These are phyloP conservation scores for Leptopilina syphax DNA, from an alignment of 2,888 invertebrate genomes.

Conservation along the genomic window DNA sequence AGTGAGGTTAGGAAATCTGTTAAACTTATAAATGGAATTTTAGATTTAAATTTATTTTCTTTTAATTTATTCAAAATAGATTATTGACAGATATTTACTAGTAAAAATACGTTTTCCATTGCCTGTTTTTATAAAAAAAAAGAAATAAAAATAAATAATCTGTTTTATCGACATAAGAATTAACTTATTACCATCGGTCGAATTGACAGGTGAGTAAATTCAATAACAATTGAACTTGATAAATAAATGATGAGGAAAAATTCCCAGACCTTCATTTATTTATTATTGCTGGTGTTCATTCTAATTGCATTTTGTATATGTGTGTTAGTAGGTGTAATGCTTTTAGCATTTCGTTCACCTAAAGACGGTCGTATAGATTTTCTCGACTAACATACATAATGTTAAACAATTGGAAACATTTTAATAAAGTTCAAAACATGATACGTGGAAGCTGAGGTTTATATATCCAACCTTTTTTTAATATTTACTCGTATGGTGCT, in stretches of 20 bases:
- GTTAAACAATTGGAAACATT: neutral
- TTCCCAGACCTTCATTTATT: constrained; percentile 8
- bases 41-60: no score
- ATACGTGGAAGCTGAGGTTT: constrained; percentile 55
- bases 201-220: neutral
- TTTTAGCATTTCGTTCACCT: neutral
- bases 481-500: neutral
- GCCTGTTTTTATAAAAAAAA: no score
- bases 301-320: neutral
- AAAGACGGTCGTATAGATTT: neutral
- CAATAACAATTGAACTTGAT: neutral
- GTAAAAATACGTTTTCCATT: no score
- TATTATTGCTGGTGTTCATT: neutral
- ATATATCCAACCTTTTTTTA: neutral
- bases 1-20: neutral
- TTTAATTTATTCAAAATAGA: no score
- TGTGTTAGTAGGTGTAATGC: neutral
- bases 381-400: neutral
- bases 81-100: no score
- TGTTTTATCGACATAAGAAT: no score
- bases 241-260: constrained; percentile 8
- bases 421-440: constrained; percentile 46
- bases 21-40: no score
- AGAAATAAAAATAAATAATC: no score
- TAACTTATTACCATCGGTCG: neutral